Percentiles rank a stretch among this genome's conserved stretches.
These are phyloP conservation scores for Clostera curtula DNA, from an alignment of 2,888 invertebrate species.

Conservation along the genomic window DNA sequence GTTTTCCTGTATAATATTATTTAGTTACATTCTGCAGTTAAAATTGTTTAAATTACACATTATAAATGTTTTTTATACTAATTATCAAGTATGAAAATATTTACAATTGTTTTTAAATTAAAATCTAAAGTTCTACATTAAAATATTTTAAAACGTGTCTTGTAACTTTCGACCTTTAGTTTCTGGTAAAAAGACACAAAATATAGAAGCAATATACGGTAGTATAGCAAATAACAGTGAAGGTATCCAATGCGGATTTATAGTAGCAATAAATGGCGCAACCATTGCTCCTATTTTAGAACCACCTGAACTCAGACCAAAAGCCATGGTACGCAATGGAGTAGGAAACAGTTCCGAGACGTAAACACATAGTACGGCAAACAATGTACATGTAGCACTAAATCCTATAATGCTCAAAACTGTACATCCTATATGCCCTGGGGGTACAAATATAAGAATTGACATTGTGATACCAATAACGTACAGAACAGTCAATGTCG, in stretches of 20 bases:
- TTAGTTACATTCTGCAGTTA: too few species aligned
- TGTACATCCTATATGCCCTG: constrained; percentile 28
- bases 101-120: too few species aligned
- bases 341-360: constrained; percentile 46
- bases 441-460: constrained; percentile 28
- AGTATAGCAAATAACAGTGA: constrained; percentile 35
- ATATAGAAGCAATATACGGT: constrained; percentile 27
- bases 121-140: background rate
- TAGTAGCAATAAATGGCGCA: constrained; percentile 36
- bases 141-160: constrained; percentile 22
- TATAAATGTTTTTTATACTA: too few species aligned
- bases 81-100: too few species aligned
- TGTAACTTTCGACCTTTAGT: constrained; percentile 37
- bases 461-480: constrained; percentile 29
- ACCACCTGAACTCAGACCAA: constrained; percentile 33
- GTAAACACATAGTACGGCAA: constrained; percentile 32
- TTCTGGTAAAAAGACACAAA: constrained; percentile 37
- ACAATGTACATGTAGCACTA: constrained; percentile 25
- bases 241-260: constrained; percentile 40
- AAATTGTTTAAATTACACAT: too few species aligned
- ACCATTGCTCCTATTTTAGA: constrained; percentile 40
- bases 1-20: too few species aligned
- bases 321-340: constrained; percentile 40
- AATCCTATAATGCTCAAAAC: constrained; percentile 33
- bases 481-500: constrained; percentile 20